Conservation (phyloP, 2,797 vertebrate genomes). For the Micropoecilia bifurca region DNA sequence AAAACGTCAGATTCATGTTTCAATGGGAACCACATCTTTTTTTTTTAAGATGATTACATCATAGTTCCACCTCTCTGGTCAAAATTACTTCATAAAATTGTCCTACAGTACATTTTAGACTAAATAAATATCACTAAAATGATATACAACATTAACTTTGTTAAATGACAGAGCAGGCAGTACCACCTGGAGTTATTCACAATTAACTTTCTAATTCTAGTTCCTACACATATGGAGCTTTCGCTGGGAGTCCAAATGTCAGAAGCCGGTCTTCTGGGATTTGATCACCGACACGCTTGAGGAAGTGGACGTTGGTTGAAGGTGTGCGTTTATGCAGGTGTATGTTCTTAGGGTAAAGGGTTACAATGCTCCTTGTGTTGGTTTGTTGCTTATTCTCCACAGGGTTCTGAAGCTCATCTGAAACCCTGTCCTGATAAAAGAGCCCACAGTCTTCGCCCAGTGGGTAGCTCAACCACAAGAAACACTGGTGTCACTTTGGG, state of each 20-base stretch:
- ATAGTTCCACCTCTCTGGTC: neutral
- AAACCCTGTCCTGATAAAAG: neutral
- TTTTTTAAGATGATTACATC: no score
- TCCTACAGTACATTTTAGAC: neutral
- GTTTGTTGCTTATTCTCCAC: neutral
- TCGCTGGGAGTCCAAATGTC: neutral
- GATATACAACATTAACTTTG: neutral
- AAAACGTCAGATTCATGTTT: no score
- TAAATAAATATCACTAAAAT: neutral
- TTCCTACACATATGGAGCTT: neutral
- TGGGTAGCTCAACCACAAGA: neutral
- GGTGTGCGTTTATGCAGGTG: neutral
- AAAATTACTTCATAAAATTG: neutral
- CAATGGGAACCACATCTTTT: no score
- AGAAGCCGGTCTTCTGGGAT: neutral
- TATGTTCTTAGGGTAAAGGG: neutral
- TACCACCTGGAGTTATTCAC: neutral
- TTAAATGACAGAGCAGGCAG: neutral
- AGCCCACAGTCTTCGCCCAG: neutral
- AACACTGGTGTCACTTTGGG: constrained; percentile 3
- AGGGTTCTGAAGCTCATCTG: neutral
- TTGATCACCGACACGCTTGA: neutral
- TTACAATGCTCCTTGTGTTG: neutral
- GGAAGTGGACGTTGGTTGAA: neutral
- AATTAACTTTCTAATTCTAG: neutral